phyloP scores from a whole-genome alignment of 2,888 invertebrate genomes.

The Agonum fuliginosum region DNA sequence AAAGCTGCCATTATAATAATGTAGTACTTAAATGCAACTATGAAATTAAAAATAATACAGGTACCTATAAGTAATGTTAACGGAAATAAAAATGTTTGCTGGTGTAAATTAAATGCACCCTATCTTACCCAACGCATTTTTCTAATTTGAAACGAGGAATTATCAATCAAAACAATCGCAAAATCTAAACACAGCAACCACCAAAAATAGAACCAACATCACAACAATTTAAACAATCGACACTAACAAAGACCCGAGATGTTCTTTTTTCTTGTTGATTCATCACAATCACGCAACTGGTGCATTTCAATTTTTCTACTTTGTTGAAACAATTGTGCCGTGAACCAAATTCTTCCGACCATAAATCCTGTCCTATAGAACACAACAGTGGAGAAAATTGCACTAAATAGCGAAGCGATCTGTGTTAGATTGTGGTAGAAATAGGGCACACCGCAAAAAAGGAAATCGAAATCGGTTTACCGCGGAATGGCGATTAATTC shows the following conservation, averaged over 20 bases:
- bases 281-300: slow-evolving; percentile 11
- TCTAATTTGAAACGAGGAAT: no score
- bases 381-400: neutral
- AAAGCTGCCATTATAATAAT: no score
- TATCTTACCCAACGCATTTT: no score
- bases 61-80: no score
- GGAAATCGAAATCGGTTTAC: neutral
- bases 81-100: no score
- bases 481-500: neutral
- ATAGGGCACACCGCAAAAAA: neutral
- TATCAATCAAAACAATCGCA: neutral
- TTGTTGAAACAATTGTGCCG: neutral
- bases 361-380: slow-evolving; percentile 13
- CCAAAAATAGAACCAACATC: neutral
- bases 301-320: slow-evolving; percentile 17
- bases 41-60: no score
- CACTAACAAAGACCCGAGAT: slow-evolving; percentile 32
- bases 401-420: slow-evolving; percentile 1
- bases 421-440: neutral
- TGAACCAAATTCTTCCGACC: slow-evolving; percentile 38
- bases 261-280: slow-evolving; percentile 22
- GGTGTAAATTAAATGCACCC: no score
- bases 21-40: no score
- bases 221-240: neutral
- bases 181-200: neutral